A percentile compares a stretch with the other conserved stretches of the same genome.
Conservation (phyloP, 2,797 vertebrate species). For the Cuniculus paca region DNA sequence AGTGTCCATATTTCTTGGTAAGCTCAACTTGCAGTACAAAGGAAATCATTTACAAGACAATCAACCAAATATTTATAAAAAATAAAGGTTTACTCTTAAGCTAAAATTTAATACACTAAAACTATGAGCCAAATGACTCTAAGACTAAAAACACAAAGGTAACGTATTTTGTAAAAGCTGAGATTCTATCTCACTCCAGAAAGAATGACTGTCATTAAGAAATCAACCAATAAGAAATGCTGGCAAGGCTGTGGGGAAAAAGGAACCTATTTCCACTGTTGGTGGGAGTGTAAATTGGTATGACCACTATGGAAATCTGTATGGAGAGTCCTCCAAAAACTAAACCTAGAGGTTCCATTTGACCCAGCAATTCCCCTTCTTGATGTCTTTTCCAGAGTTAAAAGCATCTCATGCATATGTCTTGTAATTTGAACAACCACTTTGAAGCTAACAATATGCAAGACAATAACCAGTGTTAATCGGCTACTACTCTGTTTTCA, state of each 20-base stretch:
- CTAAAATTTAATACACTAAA: conserved; percentile 50
- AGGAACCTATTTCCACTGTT: not conserved
- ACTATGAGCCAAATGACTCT: conserved; percentile 9
- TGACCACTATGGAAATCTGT: not conserved
- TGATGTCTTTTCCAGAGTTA: not conserved
- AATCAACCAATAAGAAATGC: not conserved
- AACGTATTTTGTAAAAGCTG: not conserved
- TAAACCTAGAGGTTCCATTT: not conserved
- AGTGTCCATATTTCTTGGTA: conserved; percentile 42
- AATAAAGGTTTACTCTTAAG: not conserved
- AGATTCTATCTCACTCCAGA: not conserved
- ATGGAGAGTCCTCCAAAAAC: not conserved
- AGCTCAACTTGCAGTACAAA: conserved; percentile 78
- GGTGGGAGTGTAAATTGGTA: not conserved
- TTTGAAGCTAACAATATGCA: too few relatives aligned
- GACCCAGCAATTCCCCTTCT: not conserved
- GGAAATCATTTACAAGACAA: conserved; percentile 75
- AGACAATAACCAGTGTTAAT: too few relatives aligned
- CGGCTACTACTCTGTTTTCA: too few relatives aligned
- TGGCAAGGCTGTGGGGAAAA: not conserved
- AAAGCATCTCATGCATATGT: not conserved
- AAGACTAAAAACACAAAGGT: conserved; percentile 32
- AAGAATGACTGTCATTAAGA: not conserved
- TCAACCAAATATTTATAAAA: conserved; percentile 63
- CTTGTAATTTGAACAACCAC: too few relatives aligned